Evolutionary conservation across 1,140 invertebrate genomes (phyloP).

Genomic region (Achroia grisella): DNA sequence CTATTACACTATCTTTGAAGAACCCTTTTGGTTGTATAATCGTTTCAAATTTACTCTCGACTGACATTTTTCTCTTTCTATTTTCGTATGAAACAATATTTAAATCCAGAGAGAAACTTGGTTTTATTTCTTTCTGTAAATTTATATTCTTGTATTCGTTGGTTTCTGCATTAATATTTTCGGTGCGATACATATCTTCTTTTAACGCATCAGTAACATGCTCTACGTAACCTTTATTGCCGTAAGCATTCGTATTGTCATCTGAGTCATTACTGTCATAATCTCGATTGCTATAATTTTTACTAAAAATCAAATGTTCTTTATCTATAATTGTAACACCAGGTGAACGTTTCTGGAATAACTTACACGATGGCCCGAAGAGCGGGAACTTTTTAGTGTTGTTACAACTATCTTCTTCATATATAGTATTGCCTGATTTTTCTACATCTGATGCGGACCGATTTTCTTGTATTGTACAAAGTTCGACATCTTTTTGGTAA

Average conservation of each 20-base stretch:
- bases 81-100: slow-evolving; percentile 25
- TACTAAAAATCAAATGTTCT: slow-evolving; percentile 33
- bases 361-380: slow-evolving; percentile 39
- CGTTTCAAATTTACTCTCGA: slow-evolving; percentile 52
- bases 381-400: slow-evolving; percentile 33
- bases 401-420: slow-evolving; percentile 37
- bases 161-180: too few species aligned
- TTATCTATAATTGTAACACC: slow-evolving; percentile 38
- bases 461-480: slow-evolving; percentile 54
- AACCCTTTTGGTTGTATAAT: slow-evolving; percentile 38
- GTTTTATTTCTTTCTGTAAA: slow-evolving; percentile 34
- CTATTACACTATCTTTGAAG: slow-evolving; percentile 36
- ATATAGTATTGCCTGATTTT: slow-evolving; percentile 36
- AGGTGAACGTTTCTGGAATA: slow-evolving; percentile 31
- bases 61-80: slow-evolving; percentile 47
- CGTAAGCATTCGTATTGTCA: slow-evolving; percentile 17
- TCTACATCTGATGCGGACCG: slow-evolving; percentile 46
- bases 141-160: slow-evolving; percentile 15
- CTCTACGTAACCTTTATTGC: slow-evolving; percentile 24
- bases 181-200: slow-evolving; percentile 9
- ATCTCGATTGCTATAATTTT: slow-evolving; percentile 17
- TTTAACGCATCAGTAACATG: slow-evolving; percentile 14
- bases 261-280: slow-evolving; percentile 6
- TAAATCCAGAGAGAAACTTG: slow-evolving; percentile 52
- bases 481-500: slow-evolving; percentile 27